Percentiles rank a stretch among this genome's conserved stretches.
phyloP scores from a whole-genome alignment of 2,113 vertebrate species.

The Rostratula benghalensis region DNA sequence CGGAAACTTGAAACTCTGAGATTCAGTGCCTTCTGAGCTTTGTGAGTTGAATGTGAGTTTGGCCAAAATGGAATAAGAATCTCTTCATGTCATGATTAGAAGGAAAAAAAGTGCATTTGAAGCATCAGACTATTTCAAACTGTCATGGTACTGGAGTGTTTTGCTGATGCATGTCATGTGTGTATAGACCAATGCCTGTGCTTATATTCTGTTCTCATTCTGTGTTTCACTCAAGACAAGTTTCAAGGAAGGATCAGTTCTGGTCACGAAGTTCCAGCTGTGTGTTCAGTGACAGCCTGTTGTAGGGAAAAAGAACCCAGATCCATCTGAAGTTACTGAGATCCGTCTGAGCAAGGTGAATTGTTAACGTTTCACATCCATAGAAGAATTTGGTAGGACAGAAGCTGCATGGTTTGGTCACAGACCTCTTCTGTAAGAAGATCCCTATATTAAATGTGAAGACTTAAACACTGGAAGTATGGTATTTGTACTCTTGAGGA shows the following conservation, averaged over 20 bases:
- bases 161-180: not conserved
- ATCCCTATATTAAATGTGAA: not conserved
- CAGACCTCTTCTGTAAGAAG: not conserved
- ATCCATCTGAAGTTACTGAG: not conserved
- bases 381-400: not conserved
- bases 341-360: not conserved
- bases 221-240: not conserved
- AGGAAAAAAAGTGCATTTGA: not conserved
- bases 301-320: not conserved
- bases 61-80: not conserved
- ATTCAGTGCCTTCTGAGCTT: not conserved
- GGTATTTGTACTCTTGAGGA: not conserved
- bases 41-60: not conserved
- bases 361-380: rapidly evolving
- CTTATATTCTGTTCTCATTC: not conserved
- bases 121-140: not conserved
- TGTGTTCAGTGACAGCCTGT: not conserved
- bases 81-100: not conserved
- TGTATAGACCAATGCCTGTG: not conserved
- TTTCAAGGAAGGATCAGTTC: not conserved
- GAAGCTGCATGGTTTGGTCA: not conserved
- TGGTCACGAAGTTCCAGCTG: not conserved
- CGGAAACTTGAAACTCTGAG: not conserved
- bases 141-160: not conserved
- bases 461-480: not conserved